Conservation (phyloP, 2,113 vertebrate genomes). For the Ovibos moschatus region DNA sequence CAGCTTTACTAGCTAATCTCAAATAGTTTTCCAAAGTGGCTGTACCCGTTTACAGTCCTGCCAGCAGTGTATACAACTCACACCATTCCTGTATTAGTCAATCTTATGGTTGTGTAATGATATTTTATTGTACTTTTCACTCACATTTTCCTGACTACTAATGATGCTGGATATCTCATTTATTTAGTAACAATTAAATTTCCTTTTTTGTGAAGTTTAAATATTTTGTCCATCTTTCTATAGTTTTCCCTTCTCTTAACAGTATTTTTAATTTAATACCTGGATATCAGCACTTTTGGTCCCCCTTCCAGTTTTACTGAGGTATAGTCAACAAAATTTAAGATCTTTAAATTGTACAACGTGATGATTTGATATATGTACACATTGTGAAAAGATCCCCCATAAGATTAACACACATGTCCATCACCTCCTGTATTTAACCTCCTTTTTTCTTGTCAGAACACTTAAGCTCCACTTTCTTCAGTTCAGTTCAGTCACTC, state of each 20-base stretch:
- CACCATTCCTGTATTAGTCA: background rate
- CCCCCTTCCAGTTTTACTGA: background rate
- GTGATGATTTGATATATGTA: background rate
- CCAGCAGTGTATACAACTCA: background rate
- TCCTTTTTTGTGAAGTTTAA: background rate
- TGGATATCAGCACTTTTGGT: background rate
- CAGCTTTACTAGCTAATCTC: background rate
- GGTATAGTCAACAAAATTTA: background rate
- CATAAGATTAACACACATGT: background rate
- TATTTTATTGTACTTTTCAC: background rate
- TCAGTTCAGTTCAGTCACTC: background rate
- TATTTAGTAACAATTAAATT: background rate
- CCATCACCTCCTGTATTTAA: background rate
- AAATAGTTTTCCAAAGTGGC: background rate
- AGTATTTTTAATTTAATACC: background rate
- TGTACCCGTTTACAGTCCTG: background rate
- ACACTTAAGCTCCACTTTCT: background rate
- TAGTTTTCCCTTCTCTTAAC: background rate
- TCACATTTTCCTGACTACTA: background rate
- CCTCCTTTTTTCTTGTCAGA: background rate
- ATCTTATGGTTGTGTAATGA: background rate
- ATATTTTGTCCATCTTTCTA: background rate
- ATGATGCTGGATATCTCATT: background rate
- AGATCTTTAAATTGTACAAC: background rate
- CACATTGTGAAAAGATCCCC: background rate